Conservation (phyloP, 2,888 invertebrate genomes). For the Nemotelus pantherinus region DNA sequence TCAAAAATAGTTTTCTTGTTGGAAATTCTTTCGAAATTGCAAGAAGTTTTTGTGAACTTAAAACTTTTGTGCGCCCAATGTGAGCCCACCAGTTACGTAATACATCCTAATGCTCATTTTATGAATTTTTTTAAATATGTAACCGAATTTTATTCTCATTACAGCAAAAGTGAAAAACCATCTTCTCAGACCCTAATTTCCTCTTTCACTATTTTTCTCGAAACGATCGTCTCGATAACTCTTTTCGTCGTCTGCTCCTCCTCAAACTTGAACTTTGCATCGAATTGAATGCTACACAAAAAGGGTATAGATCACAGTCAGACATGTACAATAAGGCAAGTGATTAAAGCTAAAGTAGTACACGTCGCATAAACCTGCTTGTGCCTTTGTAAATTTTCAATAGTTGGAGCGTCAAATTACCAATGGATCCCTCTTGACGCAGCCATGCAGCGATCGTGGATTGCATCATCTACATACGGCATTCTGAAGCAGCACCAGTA, state of each 20-base stretch:
- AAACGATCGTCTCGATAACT: not conserved
- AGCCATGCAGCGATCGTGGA: not conserved
- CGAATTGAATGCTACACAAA: not conserved
- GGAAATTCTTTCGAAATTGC: no score
- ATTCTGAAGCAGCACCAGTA: no score
- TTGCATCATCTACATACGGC: not conserved
- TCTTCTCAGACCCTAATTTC: no score
- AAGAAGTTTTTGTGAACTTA: no score
- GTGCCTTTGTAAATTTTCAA: conserved; percentile 18
- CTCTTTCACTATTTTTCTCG: no score
- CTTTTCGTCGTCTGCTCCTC: not conserved
- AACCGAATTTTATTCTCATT: no score
- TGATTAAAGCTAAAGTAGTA: conserved; percentile 28
- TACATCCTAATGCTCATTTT: no score
- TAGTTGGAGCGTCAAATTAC: conserved; percentile 4
- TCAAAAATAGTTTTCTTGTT: no score
- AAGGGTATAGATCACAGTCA: not conserved
- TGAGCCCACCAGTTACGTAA: no score
- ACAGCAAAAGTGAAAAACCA: no score
- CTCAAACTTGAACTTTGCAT: conserved; percentile 24
- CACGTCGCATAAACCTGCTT: conserved; percentile 17
- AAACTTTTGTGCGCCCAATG: no score
- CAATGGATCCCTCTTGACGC: not conserved
- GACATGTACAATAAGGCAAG: conserved; percentile 18
- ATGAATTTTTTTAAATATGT: no score